A percentile compares a stretch with the other conserved stretches of the same genome.
Conservation (phyloP, 1,140 invertebrate genomes). For the Drosophila pruinosa region DNA sequence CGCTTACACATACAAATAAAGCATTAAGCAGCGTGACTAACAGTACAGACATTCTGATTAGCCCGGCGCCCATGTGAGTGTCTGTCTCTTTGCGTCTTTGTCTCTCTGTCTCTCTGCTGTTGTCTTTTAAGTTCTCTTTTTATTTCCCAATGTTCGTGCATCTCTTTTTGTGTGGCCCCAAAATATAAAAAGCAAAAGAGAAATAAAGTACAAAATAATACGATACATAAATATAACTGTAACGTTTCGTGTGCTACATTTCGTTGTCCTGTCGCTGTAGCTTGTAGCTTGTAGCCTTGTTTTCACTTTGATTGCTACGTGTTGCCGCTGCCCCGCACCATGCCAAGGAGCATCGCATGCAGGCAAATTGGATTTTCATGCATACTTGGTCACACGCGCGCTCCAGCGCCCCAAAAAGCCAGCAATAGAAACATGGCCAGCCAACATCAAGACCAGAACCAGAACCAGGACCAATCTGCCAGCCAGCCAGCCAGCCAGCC, state of each 20-base stretch:
- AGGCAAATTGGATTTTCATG: conserved; percentile 79
- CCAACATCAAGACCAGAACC: background rate
- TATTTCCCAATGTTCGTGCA: background rate
- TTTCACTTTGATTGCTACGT: conserved; percentile 78
- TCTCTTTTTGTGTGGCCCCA: conserved; percentile 14
- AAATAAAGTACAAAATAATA: conserved; percentile 53
- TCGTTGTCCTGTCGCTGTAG: conserved; percentile 17
- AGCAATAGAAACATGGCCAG: conserved; percentile 14
- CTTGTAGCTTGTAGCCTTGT: conserved; percentile 43
- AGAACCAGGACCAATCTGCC: background rate
- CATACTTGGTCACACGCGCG: conserved; percentile 76
- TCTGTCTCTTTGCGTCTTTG: background rate
- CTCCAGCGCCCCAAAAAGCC: conserved; percentile 25
- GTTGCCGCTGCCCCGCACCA: conserved; percentile 25
- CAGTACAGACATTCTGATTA: conserved; percentile 27
- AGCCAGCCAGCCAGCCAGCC: background rate
- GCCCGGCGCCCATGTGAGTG: conserved; percentile 5
- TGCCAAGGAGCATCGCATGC: conserved; percentile 33
- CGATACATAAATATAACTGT: conserved; percentile 69
- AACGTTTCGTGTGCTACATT: conserved; percentile 37
- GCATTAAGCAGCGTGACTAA: conserved; percentile 22
- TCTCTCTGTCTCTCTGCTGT: background rate
- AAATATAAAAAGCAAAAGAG: background rate
- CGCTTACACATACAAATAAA: conserved; percentile 8
- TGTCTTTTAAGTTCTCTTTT: background rate